Evolutionary conservation across 1,140 invertebrate species (phyloP).

Genomic region (Caerostris extrusa): DNA sequence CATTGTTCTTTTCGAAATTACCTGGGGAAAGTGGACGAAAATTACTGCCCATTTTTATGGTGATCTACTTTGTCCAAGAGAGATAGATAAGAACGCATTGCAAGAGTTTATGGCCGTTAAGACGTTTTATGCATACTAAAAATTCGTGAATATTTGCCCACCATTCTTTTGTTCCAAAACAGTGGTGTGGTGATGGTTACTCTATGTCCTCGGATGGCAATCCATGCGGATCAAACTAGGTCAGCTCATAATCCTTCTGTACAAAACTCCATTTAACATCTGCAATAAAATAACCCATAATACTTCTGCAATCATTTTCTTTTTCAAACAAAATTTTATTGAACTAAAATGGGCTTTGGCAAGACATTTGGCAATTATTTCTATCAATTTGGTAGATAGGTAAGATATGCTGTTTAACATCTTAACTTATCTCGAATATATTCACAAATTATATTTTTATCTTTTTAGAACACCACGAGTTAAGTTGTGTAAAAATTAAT

Average conservation of each 20-base stretch:
- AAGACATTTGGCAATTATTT: too few species aligned
- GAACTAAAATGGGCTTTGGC: neutral
- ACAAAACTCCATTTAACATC: neutral
- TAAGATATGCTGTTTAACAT: too few species aligned
- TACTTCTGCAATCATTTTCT: neutral
- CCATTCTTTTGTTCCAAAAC: neutral
- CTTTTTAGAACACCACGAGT: too few species aligned
- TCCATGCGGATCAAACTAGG: neutral
- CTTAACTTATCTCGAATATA: too few species aligned
- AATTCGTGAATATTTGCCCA: constrained; percentile 3
- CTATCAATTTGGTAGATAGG: too few species aligned
- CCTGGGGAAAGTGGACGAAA: constrained; percentile 9
- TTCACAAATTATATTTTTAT: too few species aligned
- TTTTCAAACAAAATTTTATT: constrained; percentile 8
- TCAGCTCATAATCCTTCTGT: neutral
- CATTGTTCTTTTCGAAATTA: constrained; percentile 63
- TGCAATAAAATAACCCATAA: too few species aligned
- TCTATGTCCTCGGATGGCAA: neutral
- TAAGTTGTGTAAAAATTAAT: too few species aligned
- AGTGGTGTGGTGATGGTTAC: neutral
- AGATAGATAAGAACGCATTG: neutral
- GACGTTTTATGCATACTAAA: constrained; percentile 35
- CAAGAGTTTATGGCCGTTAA: constrained; percentile 16
- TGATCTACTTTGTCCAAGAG: constrained; percentile 36
- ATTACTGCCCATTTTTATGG: constrained; percentile 36